phyloP scores from a whole-genome alignment of 2,113 vertebrate species.

The Limanda limanda region DNA sequence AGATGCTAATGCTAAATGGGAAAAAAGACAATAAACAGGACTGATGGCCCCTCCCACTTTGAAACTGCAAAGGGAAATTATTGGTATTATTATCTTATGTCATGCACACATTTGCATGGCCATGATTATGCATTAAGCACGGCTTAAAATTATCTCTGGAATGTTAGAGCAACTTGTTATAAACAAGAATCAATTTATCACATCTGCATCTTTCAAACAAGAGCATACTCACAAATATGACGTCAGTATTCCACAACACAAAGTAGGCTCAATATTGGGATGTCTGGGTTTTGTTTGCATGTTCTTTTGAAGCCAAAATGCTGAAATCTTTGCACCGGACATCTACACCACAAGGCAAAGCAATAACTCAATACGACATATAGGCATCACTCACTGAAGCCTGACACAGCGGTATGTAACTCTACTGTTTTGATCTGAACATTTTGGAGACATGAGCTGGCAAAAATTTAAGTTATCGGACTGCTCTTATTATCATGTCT shows the following conservation, averaged over 20 bases:
- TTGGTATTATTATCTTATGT: neutral
- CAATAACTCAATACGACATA: too few species aligned
- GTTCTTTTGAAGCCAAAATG: slow-evolving; percentile 4
- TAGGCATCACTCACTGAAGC: neutral
- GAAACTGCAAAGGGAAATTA: neutral
- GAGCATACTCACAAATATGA: neutral
- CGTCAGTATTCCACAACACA: slow-evolving; percentile 14
- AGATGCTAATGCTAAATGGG: too few species aligned
- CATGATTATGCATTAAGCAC: neutral
- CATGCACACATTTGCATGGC: neutral
- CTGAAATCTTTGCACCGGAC: neutral
- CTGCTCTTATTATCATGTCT: slow-evolving; percentile 13
- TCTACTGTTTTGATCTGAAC: neutral
- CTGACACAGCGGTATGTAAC: neutral
- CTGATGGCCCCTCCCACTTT: neutral
- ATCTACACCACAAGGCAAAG: neutral
- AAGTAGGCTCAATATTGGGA: neutral
- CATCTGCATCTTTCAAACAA: slow-evolving; percentile 37
- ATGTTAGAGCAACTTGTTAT: neutral
- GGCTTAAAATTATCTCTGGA: neutral
- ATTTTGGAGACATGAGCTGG: neutral
- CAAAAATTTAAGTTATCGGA: neutral
- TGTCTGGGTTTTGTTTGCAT: slow-evolving; percentile 10
- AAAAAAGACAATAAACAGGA: neutral
- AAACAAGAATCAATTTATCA: slow-evolving; percentile 24